phyloP scores from a whole-genome alignment of 2,797 vertebrate genomes.

The Sebastes iracundus region DNA sequence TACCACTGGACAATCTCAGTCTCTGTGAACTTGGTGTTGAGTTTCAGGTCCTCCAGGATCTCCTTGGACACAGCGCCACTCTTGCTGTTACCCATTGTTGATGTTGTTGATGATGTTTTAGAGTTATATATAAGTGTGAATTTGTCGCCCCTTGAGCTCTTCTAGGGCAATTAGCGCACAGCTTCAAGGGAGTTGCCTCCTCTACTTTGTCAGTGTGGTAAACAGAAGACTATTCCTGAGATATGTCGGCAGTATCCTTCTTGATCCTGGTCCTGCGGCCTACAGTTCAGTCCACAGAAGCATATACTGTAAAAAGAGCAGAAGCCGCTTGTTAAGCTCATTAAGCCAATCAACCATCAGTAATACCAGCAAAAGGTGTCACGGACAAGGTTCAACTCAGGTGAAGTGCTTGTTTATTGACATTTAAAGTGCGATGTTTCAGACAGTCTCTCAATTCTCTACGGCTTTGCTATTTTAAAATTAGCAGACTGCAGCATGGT shows the following conservation, averaged over 20 bases:
- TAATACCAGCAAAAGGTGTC: conserved; percentile 37
- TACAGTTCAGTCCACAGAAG: conserved; percentile 11
- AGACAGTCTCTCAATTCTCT: background rate
- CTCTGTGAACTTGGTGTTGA: conserved; percentile 83
- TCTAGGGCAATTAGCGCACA: background rate
- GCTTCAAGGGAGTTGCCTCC: conserved; percentile 3
- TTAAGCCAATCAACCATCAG: conserved; percentile 50
- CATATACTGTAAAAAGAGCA: conserved; percentile 60
- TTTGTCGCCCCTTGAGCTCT: background rate
- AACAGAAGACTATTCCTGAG: background rate
- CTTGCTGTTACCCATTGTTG: conserved; percentile 80
- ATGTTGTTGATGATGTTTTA: conserved; percentile 4
- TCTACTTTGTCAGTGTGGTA: background rate
- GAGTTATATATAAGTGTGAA: background rate
- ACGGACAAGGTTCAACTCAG: conserved; percentile 12
- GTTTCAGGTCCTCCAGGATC: conserved; percentile 83
- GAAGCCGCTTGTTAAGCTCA: conserved; percentile 50
- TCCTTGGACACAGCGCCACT: conserved; percentile 81
- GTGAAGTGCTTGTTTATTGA: background rate
- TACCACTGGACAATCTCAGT: conserved; percentile 82
- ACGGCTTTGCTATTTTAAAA: background rate
- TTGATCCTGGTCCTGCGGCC: conserved; percentile 22
- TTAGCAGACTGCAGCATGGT: background rate
- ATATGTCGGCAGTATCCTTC: background rate
- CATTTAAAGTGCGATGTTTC: background rate